Evolutionary conservation across 2,888 invertebrate genomes (phyloP).

Genomic region (Pantelozetes paolii): DNA sequence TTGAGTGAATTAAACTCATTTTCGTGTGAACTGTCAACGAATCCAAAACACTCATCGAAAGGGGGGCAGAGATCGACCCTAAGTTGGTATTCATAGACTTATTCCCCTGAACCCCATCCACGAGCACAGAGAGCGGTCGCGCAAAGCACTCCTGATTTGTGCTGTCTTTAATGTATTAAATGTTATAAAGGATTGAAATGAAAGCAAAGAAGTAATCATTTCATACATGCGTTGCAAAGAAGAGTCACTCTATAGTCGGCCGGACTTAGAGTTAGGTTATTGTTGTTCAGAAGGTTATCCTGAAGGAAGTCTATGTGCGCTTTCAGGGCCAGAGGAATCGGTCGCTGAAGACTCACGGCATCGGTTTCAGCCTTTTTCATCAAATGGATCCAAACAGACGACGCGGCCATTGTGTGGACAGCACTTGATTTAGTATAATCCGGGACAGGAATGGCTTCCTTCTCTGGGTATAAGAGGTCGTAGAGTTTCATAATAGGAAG

Average conservation of each 20-base stretch:
- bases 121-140: conserved; percentile 83
- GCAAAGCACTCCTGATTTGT: conserved; percentile 87
- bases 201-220: background rate
- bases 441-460: conserved; percentile 80
- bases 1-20: conserved; percentile 74
- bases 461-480: conserved; percentile 84
- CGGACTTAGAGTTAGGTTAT: conserved; percentile 63
- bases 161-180: conserved; percentile 44
- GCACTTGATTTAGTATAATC: conserved; percentile 80
- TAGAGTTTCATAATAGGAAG: conserved; percentile 83
- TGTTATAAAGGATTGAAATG: background rate
- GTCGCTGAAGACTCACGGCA: conserved; percentile 67
- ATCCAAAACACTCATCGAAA: conserved; percentile 87
- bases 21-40: conserved; percentile 92
- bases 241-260: conserved; percentile 81
- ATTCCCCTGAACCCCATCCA: conserved; percentile 70
- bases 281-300: conserved; percentile 57
- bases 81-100: conserved; percentile 63
- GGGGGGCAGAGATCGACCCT: conserved; percentile 79
- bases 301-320: conserved; percentile 82
- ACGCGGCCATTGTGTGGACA: conserved; percentile 85
- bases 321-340: conserved; percentile 74
- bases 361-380: conserved; percentile 87
- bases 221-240: conserved; percentile 78
- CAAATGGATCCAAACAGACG: conserved; percentile 94